Percentiles rank a stretch among this genome's conserved stretches.
phyloP scores from a whole-genome alignment of 2,113 vertebrate species.

The Corythornis vintsioides region DNA sequence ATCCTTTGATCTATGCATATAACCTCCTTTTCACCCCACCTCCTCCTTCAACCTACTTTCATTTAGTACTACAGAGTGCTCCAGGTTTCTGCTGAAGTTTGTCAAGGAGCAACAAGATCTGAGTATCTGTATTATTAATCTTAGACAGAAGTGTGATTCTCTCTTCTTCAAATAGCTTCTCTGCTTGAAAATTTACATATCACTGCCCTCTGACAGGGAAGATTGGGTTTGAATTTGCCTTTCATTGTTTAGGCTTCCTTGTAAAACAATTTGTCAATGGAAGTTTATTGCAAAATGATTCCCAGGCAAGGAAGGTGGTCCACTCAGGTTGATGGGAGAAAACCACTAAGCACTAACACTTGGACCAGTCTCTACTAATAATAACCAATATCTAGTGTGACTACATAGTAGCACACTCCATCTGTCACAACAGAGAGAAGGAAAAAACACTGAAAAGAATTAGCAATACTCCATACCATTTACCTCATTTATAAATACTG shows the following conservation, averaged over 20 bases:
- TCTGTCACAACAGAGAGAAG: background rate
- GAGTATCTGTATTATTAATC: background rate
- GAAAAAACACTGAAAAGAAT: background rate
- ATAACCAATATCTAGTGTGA: background rate
- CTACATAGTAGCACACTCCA: background rate
- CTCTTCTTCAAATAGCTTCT: background rate
- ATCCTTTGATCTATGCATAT: background rate
- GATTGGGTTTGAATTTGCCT: background rate
- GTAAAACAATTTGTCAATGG: background rate
- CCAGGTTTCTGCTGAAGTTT: slow-evolving; percentile 1
- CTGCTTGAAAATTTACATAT: background rate
- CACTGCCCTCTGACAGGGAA: background rate
- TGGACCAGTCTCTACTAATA: background rate
- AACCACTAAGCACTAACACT: background rate
- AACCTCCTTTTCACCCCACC: slow-evolving; percentile 7
- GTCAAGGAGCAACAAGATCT: background rate
- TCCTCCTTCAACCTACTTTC: background rate
- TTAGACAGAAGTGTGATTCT: background rate
- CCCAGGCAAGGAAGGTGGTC: background rate
- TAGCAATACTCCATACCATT: background rate
- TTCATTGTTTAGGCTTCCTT: background rate
- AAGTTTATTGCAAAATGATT: background rate
- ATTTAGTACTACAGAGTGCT: slow-evolving; percentile 1
- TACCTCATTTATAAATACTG: background rate
- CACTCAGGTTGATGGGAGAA: background rate